phyloP scores from a whole-genome alignment of 2,113 vertebrate genomes.

The Sitta europaea region DNA sequence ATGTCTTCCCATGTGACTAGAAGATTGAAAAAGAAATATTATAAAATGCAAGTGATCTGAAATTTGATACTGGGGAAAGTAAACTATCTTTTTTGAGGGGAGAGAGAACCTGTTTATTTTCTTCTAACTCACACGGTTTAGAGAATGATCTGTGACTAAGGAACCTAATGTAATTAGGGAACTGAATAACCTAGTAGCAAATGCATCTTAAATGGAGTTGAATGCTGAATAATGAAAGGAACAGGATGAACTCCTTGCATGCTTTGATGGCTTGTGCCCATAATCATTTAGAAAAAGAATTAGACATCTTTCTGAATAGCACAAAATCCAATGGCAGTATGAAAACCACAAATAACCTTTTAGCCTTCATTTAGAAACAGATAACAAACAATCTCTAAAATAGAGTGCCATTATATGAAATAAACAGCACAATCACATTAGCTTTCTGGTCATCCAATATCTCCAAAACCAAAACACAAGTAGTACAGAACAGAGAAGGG shows the following conservation, averaged over 20 bases:
- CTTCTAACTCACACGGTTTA: not conserved
- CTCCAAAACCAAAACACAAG: not conserved
- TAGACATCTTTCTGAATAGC: not conserved
- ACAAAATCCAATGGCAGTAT: not conserved
- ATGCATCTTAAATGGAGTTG: not conserved
- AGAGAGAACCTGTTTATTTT: not conserved
- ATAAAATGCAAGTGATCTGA: not conserved
- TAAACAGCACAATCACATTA: not conserved
- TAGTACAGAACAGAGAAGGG: not conserved
- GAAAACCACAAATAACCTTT: not conserved
- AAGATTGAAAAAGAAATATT: not conserved
- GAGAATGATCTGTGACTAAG: not conserved
- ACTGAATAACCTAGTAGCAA: slow-evolving; percentile 1
- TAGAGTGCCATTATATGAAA: not conserved
- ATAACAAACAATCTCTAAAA: not conserved
- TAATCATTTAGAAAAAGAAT: not conserved
- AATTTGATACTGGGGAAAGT: not conserved
- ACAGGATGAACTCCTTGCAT: not conserved
- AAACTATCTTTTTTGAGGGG: not conserved
- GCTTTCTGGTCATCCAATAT: not conserved
- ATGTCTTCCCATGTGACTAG: not conserved
- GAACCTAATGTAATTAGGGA: not conserved
- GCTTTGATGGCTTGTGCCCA: not conserved
- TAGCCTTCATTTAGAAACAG: not conserved
- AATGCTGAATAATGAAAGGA: not conserved